These are phyloP conservation scores for Pholis gunnellus DNA, from an alignment of 2,113 vertebrate species.

Conservation along the genomic window DNA sequence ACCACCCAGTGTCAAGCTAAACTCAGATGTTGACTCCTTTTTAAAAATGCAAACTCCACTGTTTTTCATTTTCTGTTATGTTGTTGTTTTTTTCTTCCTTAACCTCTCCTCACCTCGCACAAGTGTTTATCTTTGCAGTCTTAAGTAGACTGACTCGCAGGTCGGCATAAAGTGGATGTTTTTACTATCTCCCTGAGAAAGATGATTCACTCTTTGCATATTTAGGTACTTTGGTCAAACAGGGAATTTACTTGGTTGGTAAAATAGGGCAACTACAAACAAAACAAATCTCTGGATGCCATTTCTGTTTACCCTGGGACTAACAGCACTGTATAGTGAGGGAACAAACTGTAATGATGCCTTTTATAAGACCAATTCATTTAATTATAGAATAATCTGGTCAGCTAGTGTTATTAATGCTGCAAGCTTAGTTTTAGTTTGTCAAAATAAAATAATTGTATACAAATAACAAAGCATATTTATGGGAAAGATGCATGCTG, in stretches of 20 bases:
- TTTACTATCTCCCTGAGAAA: constrained; percentile 46
- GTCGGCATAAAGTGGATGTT: constrained; percentile 54
- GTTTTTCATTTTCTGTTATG: constrained; percentile 43
- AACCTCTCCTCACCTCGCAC: constrained; percentile 51
- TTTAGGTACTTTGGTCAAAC: constrained; percentile 57
- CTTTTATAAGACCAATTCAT: constrained; percentile 30
- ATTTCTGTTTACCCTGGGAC: constrained; percentile 45
- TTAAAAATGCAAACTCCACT: constrained; percentile 49
- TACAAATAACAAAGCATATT: constrained; percentile 21
- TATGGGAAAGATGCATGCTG: neutral
- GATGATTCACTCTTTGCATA: constrained; percentile 64
- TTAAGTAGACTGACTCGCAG: constrained; percentile 61
- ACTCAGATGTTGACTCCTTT: constrained; percentile 51
- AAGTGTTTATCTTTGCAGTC: constrained; percentile 58
- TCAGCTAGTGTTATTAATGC: constrained; percentile 12
- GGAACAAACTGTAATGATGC: constrained; percentile 34
- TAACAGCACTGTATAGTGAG: constrained; percentile 12
- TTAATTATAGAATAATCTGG: constrained; percentile 39
- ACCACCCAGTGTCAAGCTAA: constrained; percentile 47
- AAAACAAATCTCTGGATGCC: constrained; percentile 56
- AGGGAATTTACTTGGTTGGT: constrained; percentile 42
- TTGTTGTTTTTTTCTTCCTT: constrained; percentile 58
- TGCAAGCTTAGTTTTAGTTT: constrained; percentile 3
- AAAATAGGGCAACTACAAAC: constrained; percentile 62
- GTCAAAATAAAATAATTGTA: constrained; percentile 4